phyloP scores from a whole-genome alignment of 2,797 vertebrate genomes.

The Halcyon leucocephala region DNA sequence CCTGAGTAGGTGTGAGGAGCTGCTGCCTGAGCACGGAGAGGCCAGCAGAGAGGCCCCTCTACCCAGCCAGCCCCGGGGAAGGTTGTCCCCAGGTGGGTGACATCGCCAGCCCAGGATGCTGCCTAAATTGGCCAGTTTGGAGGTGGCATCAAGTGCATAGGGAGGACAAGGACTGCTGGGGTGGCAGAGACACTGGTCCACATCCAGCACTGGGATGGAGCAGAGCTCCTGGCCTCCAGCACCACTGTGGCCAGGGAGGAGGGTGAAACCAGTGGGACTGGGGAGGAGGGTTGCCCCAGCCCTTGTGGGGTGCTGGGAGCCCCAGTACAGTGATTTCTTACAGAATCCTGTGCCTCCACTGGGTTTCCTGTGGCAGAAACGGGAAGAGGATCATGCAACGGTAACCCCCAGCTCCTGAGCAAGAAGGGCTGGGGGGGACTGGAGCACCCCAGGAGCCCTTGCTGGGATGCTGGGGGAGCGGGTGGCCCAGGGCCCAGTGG shows the following conservation, averaged over 20 bases:
- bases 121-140: fast-evolving
- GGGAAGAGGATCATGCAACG: fast-evolving
- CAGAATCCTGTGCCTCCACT: fast-evolving
- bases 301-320: fast-evolving
- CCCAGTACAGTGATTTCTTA: fast-evolving
- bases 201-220: not conserved
- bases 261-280: not conserved
- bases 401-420: fast-evolving
- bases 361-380: not conserved
- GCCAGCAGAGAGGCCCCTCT: fast-evolving
- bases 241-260: not conserved
- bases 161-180: not conserved
- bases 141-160: fast-evolving
- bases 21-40: not conserved
- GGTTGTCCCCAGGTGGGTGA: not conserved
- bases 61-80: not conserved
- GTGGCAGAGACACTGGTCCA: not conserved
- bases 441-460: fast-evolving
- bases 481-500: not conserved
- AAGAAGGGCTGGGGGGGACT: not conserved
- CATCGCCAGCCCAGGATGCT: not conserved
- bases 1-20: not conserved
- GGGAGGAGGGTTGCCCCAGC: fast-evolving
- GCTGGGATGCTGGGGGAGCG: fast-evolving
- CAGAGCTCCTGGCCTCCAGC: not conserved